These are phyloP conservation scores for Mallotus villosus DNA, from an alignment of 2,797 vertebrate genomes.

Conservation along the genomic window DNA sequence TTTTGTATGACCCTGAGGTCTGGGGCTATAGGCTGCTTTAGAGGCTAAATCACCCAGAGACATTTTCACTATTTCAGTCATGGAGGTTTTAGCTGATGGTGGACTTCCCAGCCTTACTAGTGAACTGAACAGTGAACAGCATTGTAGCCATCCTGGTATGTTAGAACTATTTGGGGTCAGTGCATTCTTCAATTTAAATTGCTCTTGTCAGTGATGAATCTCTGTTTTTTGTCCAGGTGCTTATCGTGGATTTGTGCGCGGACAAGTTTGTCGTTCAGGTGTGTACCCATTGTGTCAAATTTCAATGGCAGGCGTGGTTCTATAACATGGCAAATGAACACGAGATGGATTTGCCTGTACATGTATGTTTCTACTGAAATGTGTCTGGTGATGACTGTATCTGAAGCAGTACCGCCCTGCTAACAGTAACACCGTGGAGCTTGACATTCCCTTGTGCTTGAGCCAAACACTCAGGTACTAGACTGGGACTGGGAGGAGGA, in stretches of 20 bases:
- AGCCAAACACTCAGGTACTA: neutral
- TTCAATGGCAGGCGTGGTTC: constrained; percentile 42
- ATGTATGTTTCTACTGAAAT: constrained; percentile 40
- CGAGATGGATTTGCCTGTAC: constrained; percentile 47
- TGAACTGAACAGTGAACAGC: too few species aligned
- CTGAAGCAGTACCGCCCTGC: constrained; percentile 9
- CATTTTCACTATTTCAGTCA: too few species aligned
- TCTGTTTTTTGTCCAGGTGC: constrained; percentile 78
- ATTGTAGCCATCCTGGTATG: too few species aligned
- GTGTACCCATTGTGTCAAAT: constrained; percentile 62
- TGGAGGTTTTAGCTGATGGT: too few species aligned
- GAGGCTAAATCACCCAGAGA: too few species aligned
- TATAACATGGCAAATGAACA: constrained; percentile 6
- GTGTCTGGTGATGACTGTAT: constrained; percentile 19
- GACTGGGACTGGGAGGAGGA: neutral
- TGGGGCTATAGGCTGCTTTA: too few species aligned
- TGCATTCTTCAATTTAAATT: neutral
- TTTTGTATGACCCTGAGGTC: too few species aligned
- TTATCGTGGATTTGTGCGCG: constrained; percentile 94
- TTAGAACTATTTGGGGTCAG: too few species aligned
- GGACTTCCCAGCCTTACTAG: too few species aligned
- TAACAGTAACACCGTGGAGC: constrained; percentile 3
- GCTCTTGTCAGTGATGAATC: neutral
- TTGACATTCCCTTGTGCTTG: constrained; percentile 10
- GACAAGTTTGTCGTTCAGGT: constrained; percentile 95